These are phyloP conservation scores for Microplitis deprimator DNA, from an alignment of 2,888 invertebrate species.

Conservation along the genomic window DNA sequence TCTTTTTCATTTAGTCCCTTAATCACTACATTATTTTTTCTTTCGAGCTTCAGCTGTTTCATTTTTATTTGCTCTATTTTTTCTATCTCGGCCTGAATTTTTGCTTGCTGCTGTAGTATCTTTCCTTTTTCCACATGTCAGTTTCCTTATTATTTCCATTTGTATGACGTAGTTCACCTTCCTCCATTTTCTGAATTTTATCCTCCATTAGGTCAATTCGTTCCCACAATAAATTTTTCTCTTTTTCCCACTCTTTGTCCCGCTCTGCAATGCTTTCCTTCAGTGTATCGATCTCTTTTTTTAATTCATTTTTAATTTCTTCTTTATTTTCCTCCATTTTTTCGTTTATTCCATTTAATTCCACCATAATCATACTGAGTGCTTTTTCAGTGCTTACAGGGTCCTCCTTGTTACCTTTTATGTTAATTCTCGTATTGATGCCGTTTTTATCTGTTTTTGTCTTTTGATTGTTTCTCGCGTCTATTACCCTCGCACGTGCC, in stretches of 20 bases:
- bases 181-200: background rate
- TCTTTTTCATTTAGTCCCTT: conserved; percentile 2
- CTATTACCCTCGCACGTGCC: background rate
- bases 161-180: no score
- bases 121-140: background rate
- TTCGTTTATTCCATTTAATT: background rate
- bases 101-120: background rate
- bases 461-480: background rate
- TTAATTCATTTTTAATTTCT: background rate
- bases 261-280: background rate
- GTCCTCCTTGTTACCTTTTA: background rate
- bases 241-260: background rate
- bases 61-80: conserved; percentile 4
- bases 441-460: background rate
- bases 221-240: background rate
- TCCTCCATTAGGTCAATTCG: background rate
- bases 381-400: background rate
- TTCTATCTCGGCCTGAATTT: background rate
- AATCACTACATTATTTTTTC: background rate
- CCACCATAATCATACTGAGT: background rate
- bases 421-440: background rate
- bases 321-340: background rate
- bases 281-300: background rate
- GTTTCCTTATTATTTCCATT: background rate
- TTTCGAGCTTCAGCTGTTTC: background rate